A percentile compares a stretch with the other conserved stretches of the same genome.
phyloP scores from a whole-genome alignment of 2,888 invertebrate genomes.

The Megamerina dolium region DNA sequence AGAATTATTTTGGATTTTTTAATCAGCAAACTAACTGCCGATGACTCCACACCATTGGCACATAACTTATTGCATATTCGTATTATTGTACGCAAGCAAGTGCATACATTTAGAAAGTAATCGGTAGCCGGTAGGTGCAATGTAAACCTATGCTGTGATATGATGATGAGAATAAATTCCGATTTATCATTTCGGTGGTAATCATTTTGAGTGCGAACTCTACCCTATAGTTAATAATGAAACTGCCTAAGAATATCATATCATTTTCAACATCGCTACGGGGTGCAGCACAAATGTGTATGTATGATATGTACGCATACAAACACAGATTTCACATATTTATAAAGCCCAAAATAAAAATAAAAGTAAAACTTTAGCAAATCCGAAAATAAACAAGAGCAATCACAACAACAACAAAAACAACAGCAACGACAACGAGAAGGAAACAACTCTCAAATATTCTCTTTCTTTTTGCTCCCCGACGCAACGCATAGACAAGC shows the following conservation, averaged over 20 bases:
- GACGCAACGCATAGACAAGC: not conserved
- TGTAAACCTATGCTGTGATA: no score
- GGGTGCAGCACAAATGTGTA: not conserved
- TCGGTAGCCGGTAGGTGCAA: no score
- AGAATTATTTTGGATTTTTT: not conserved
- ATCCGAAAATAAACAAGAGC: constrained; percentile 9
- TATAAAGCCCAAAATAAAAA: not conserved
- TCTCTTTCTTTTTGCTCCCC: constrained; percentile 2
- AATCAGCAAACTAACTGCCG: not conserved
- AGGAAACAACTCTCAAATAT: constrained; percentile 9
- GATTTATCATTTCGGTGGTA: no score
- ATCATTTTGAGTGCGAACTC: no score
- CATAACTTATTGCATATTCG: no score
- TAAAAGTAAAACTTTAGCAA: constrained; percentile 1
- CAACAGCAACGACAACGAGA: not conserved
- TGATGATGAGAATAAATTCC: no score
- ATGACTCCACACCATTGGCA: no score
- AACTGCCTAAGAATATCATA: no score
- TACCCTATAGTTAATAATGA: no score
- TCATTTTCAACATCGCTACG: no score
- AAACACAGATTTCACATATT: not conserved
- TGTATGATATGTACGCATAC: not conserved
- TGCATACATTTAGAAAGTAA: no score
- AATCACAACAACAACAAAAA: not conserved
- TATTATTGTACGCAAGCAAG: no score